phyloP scores from a whole-genome alignment of 30 jellyfish, hydroid and myxozoan genomes.

The Aurelia aurita region DNA sequence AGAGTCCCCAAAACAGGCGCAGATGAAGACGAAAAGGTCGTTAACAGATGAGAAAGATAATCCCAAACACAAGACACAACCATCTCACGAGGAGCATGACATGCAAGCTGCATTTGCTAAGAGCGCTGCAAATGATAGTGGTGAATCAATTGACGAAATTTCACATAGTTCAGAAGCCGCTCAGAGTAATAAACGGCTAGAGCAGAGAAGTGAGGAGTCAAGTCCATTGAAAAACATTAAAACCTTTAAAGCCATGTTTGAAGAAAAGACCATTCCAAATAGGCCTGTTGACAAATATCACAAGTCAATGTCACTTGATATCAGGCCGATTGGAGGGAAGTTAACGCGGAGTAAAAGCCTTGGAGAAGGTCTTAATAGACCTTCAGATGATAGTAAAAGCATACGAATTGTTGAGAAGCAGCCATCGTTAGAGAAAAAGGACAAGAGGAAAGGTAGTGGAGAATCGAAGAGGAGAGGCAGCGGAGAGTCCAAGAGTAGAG shows the following conservation, averaged over 20 bases:
- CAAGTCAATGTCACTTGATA: constrained; percentile 35
- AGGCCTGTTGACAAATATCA: constrained; percentile 65
- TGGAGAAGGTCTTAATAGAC: constrained; percentile 52
- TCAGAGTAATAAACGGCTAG: too few species aligned
- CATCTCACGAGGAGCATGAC: too few species aligned
- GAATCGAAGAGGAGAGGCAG: neutral
- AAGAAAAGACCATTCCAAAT: constrained; percentile 23
- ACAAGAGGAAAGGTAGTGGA: neutral
- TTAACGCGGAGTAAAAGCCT: constrained; percentile 32
- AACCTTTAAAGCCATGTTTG: constrained; percentile 61
- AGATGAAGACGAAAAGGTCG: too few species aligned
- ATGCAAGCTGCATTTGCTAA: too few species aligned
- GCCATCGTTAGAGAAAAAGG: constrained; percentile 35
- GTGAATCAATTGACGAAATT: too few species aligned
- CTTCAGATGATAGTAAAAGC: constrained; percentile 9
- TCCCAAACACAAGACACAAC: too few species aligned
- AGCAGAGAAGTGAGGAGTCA: constrained; percentile 12
- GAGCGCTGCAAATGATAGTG: too few species aligned
- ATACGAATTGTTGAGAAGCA: constrained; percentile 46
- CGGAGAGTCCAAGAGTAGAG: neutral
- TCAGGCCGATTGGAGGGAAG: constrained; percentile 1
- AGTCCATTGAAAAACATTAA: constrained; percentile 36
- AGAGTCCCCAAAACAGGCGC: too few species aligned
- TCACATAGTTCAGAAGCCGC: too few species aligned
- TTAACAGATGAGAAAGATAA: too few species aligned